Percentiles rank a stretch among this genome's conserved stretches.
These are phyloP conservation scores for Riparia riparia DNA, from an alignment of 2,113 vertebrate genomes.

Conservation along the genomic window DNA sequence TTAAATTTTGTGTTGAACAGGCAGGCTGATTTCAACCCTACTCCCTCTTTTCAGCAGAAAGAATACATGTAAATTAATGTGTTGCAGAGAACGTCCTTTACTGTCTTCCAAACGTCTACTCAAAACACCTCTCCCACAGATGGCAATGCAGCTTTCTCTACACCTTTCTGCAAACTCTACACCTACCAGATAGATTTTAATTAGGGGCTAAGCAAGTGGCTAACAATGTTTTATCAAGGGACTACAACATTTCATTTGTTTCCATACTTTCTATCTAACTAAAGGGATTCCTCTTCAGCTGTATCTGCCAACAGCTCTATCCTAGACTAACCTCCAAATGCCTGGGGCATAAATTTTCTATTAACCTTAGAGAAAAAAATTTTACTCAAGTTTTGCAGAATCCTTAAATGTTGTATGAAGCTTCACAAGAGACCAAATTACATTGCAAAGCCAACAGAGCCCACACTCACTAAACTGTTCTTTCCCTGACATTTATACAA, in stretches of 20 bases:
- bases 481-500: not conserved
- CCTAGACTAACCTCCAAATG: not conserved
- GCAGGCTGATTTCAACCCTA: not conserved
- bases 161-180: not conserved
- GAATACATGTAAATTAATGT: not conserved
- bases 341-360: not conserved
- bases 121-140: not conserved
- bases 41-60: constrained; percentile 20
- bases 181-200: not conserved
- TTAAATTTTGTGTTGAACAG: constrained; percentile 47
- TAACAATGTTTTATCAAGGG: not conserved
- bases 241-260: not conserved
- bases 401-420: rapidly evolving
- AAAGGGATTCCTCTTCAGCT: not conserved
- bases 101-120: constrained; percentile 16
- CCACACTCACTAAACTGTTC: not conserved
- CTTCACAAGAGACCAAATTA: not conserved
- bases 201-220: not conserved
- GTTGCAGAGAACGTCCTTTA: not conserved
- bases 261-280: not conserved
- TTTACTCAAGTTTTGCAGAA: not conserved
- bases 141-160: not conserved
- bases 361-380: not conserved
- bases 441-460: not conserved
- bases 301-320: not conserved